Evolutionary conservation across 2,797 vertebrate species (phyloP), one percentile per base, ranked within the genome.

Genomic region (Peromyscus eremicus): DNA sequence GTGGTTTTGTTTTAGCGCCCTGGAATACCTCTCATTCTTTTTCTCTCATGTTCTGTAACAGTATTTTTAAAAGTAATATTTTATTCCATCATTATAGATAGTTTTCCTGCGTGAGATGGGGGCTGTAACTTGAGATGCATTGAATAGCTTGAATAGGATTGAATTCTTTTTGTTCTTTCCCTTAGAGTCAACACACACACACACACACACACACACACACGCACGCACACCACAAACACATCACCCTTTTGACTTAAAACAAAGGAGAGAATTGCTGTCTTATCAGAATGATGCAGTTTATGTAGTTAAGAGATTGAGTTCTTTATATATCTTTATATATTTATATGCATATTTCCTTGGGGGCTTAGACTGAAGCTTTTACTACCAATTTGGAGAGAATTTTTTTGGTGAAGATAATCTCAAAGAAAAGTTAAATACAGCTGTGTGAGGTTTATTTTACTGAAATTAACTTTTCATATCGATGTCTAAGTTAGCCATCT

Each of bases 281-380:
- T 84, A 64, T 37, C 57, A 57, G 92, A 95, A 91, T 27, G 32
- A 89, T 84, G 9, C 25, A 52, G 21, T 62, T 77, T 81, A 75
- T 86, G 25, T 91, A 91, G 89, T 92, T 95, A 92, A 64, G 71
- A 92, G 49, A 86, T 25, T 52, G 81, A 80, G 55, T 73, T 85
- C 82, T 93, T 87, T 64, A 17, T 84, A 60, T 57, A 46, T 66
- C 77, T 94, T 86, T 68, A 14, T 85, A 68, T 55, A 49, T 79
- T 46, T 37, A 34, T 6, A 4, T 57, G 70, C 17, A 12, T 66
- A 1, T 77, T 85, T 93, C 88, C 40, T 34, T 46, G 82, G 64
- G 29, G 66, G 23, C 57, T 70, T 52, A 90, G 57, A 93, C 71
- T 76, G n/a, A 32, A 66, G 34, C 23, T 93, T 89, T 89, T 57